These are phyloP conservation scores for Argynnis bischoffii DNA, from an alignment of 2,888 invertebrate species.

Conservation along the genomic window DNA sequence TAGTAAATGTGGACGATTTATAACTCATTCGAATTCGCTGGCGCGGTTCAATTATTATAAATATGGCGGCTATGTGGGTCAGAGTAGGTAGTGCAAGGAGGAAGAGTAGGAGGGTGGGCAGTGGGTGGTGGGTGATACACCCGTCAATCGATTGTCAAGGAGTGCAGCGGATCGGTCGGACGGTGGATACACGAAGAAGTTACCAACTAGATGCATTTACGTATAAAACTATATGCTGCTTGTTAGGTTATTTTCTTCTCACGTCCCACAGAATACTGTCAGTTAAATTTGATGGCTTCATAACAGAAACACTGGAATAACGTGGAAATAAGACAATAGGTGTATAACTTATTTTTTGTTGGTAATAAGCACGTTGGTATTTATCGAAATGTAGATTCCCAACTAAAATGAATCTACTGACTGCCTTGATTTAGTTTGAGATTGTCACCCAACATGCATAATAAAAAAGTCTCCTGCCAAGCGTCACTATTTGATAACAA, in stretches of 20 bases:
- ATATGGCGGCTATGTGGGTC: constrained; percentile 79
- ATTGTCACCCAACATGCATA: too few species aligned
- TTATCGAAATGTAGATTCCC: too few species aligned
- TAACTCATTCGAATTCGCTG: constrained; percentile 50
- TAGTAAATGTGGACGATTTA: constrained; percentile 48
- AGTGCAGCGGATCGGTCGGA: constrained; percentile 67
- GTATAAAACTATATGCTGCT: constrained; percentile 36
- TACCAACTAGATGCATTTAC: constrained; percentile 46
- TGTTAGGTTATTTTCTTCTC: constrained; percentile 18
- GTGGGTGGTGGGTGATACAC: constrained; percentile 57
- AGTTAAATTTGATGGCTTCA: constrained; percentile 9
- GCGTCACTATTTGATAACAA: too few species aligned
- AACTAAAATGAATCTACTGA: too few species aligned
- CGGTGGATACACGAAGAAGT: constrained; percentile 45
- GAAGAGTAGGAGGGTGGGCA: constrained; percentile 37
- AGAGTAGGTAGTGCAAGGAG: constrained; percentile 50
- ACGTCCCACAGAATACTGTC: not conserved
- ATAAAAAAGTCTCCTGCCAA: too few species aligned
- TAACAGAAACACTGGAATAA: not conserved
- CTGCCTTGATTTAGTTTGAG: too few species aligned
- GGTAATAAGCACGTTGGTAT: not conserved
- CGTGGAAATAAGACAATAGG: not conserved
- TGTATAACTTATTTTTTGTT: not conserved
- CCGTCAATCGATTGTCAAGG: constrained; percentile 84
- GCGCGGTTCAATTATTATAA: constrained; percentile 79